phyloP scores from a whole-genome alignment of 1,140 invertebrate species.

The Penaeus japonicus region DNA sequence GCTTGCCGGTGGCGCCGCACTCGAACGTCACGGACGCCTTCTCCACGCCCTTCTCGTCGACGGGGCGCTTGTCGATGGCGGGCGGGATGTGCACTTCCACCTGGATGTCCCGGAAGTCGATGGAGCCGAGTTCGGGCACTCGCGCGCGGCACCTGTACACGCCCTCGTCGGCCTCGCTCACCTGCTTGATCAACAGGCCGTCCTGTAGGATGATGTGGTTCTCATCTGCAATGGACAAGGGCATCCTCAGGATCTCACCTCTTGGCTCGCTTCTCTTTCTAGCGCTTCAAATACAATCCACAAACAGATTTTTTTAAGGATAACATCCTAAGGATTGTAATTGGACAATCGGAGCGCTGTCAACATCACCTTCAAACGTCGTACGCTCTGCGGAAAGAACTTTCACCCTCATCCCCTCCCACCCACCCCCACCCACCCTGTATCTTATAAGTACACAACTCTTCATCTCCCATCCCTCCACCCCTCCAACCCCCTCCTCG shows the following conservation, averaged over 20 bases:
- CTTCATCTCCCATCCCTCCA: too few relatives aligned
- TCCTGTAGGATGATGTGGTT: constrained; percentile 79
- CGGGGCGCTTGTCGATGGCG: constrained; percentile 70
- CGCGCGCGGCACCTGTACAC: constrained; percentile 84
- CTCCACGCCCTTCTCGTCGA: constrained; percentile 75
- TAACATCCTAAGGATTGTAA: too few relatives aligned
- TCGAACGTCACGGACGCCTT: constrained; percentile 76
- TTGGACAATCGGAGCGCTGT: too few relatives aligned
- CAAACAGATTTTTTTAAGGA: neutral
- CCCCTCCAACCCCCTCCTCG: too few relatives aligned
- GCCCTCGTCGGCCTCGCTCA: constrained; percentile 82
- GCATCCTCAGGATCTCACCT: too few relatives aligned
- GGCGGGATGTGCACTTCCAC: constrained; percentile 85
- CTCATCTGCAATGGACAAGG: constrained; percentile 68
- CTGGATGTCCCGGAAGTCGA: constrained; percentile 76
- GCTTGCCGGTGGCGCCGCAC: constrained; percentile 83
- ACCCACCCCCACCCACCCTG: too few relatives aligned
- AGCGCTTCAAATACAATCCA: neutral
- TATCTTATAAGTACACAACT: too few relatives aligned
- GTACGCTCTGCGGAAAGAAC: too few relatives aligned
- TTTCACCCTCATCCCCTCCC: too few relatives aligned
- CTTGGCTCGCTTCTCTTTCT: neutral
- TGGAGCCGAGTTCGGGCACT: constrained; percentile 80
- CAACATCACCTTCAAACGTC: too few relatives aligned
- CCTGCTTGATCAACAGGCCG: constrained; percentile 80